phyloP scores from a whole-genome alignment of 2,797 vertebrate species.

The Mallotus villosus region DNA sequence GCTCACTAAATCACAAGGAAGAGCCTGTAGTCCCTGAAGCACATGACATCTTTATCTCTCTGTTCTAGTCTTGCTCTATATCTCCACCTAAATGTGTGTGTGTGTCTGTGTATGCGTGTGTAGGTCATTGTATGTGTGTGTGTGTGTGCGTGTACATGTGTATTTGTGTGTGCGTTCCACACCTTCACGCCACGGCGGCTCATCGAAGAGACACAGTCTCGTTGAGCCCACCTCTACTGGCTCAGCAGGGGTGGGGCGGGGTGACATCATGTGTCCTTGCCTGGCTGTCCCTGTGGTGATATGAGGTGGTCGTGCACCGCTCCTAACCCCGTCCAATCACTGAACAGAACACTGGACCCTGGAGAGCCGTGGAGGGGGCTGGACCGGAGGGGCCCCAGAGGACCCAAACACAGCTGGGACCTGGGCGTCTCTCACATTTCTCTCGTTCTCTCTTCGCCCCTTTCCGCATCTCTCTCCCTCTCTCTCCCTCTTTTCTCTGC shows the following conservation, averaged over 20 bases:
- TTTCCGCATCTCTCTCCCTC: background rate
- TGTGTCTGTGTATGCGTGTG: background rate
- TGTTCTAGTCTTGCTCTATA: conserved; percentile 9
- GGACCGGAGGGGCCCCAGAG: too few species aligned
- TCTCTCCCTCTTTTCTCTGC: background rate
- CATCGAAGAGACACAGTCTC: background rate
- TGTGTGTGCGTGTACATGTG: background rate
- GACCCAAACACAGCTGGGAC: too few species aligned
- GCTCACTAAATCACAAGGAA: conserved; percentile 28
- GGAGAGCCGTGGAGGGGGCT: too few species aligned
- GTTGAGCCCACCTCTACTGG: background rate
- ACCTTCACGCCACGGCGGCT: background rate
- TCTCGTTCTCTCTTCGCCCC: background rate
- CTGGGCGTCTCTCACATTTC: background rate
- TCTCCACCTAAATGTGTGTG: background rate
- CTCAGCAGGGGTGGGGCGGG: background rate
- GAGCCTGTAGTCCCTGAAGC: conserved; percentile 7
- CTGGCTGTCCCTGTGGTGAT: too few species aligned
- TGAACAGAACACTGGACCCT: background rate
- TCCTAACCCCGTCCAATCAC: too few species aligned
- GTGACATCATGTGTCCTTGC: background rate
- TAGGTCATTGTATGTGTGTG: background rate
- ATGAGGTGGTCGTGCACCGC: too few species aligned
- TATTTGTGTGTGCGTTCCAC: background rate
- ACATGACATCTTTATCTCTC: conserved; percentile 23